Evolutionary conservation across 2,888 invertebrate species (phyloP).

Genomic region (Synergus umbraculus): DNA sequence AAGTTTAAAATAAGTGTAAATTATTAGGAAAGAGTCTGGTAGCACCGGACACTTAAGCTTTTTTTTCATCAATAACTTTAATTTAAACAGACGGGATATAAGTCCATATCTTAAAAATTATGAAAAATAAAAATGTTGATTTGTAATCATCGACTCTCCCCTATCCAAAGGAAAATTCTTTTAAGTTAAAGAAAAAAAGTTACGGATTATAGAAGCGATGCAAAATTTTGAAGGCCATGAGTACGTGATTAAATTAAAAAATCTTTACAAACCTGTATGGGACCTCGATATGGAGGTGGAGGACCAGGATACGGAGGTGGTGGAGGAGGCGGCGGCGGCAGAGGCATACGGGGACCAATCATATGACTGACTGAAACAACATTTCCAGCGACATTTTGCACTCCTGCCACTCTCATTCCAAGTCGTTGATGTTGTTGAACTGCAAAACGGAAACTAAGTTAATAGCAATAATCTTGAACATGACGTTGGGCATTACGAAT

Average conservation of each 20-base stretch:
- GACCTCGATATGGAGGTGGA: slow-evolving; percentile 85
- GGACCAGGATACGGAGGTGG: slow-evolving; percentile 87
- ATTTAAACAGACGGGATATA: too few relatives aligned
- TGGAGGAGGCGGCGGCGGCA: slow-evolving; percentile 81
- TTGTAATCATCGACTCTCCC: too few relatives aligned
- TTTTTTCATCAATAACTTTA: too few relatives aligned
- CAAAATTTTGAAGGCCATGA: slow-evolving; percentile 46
- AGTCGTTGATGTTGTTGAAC: slow-evolving; percentile 70
- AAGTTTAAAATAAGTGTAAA: too few relatives aligned
- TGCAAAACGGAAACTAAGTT: slow-evolving; percentile 20
- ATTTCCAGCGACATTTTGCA: slow-evolving; percentile 75
- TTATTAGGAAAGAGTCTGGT: too few relatives aligned
- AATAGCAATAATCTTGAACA: neutral
- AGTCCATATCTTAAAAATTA: too few relatives aligned
- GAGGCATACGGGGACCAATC: slow-evolving; percentile 75
- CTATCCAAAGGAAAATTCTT: neutral
- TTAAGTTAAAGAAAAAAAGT: neutral
- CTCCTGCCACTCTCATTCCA: slow-evolving; percentile 71
- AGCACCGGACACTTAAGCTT: too few relatives aligned
- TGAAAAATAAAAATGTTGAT: too few relatives aligned
- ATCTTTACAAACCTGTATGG: slow-evolving; percentile 74
- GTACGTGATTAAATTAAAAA: slow-evolving; percentile 47
- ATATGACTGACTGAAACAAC: slow-evolving; percentile 74
- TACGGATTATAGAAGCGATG: neutral
- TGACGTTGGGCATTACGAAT: too few relatives aligned